phyloP scores from a whole-genome alignment of 2,797 vertebrate genomes.

The Zenarchopterus dispar region DNA sequence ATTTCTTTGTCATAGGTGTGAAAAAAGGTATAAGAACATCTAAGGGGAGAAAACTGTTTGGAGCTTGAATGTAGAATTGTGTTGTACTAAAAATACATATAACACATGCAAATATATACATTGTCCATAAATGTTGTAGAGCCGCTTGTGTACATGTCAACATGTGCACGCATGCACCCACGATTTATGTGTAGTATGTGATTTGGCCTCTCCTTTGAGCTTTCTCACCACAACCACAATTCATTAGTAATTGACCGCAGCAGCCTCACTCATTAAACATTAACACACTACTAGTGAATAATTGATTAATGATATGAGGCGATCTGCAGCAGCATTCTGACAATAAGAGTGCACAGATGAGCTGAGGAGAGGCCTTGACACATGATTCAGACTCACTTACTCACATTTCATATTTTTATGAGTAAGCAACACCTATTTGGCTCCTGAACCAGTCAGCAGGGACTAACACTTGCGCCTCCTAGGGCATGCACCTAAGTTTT shows the following conservation, averaged over 20 bases:
- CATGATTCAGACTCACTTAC: constrained; percentile 11
- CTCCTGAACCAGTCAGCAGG: not conserved
- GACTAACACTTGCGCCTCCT: not conserved
- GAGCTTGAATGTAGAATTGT: not conserved
- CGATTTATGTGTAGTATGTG: constrained; percentile 51
- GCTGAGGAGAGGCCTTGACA: constrained; percentile 48
- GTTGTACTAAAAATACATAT: not conserved
- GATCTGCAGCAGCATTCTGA: constrained; percentile 83
- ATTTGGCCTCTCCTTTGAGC: constrained; percentile 67
- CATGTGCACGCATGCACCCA: constrained; percentile 26
- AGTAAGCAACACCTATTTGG: not conserved
- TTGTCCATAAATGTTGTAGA: constrained; percentile 6
- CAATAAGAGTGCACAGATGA: constrained; percentile 75
- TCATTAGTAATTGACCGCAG: constrained; percentile 87
- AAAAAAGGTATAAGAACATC: not conserved
- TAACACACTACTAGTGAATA: constrained; percentile 83
- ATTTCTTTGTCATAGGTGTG: not conserved
- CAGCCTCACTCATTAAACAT: constrained; percentile 85
- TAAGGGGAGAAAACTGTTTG: not conserved
- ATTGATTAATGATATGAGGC: constrained; percentile 86
- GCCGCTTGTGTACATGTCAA: constrained; percentile 11
- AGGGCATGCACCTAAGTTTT: constrained; percentile 24
- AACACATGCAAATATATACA: constrained; percentile 1
- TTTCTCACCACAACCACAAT: constrained; percentile 79
- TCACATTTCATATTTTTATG: not conserved